A percentile compares a stretch with the other conserved stretches of the same genome.
Evolutionary conservation across 1,140 invertebrate genomes (phyloP).

Genomic region (Babylonia areolata): DNA sequence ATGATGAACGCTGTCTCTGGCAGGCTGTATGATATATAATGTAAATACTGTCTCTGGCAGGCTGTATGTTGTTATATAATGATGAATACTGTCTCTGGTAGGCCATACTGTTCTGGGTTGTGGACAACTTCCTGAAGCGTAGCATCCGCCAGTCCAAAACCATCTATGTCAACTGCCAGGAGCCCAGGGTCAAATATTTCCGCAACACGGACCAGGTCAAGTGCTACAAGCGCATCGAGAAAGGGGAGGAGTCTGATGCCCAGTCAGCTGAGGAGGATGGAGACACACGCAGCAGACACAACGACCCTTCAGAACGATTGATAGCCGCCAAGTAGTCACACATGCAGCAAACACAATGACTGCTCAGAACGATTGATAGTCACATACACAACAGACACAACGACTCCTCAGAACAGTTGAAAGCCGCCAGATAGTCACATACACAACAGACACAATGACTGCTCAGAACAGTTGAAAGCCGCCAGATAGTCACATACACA

Average conservation of each 20-base stretch:
- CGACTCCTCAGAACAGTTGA: too few relatives aligned
- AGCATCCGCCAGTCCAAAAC: constrained; percentile 75
- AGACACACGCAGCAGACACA: constrained; percentile 48
- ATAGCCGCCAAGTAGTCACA: constrained; percentile 2
- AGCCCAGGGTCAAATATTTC: constrained; percentile 63
- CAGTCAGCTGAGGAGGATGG: constrained; percentile 78
- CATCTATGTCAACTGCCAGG: constrained; percentile 73
- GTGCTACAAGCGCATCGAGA: constrained; percentile 76
- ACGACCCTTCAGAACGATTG: constrained; percentile 36
- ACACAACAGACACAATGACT: too few relatives aligned
- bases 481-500: too few relatives aligned
- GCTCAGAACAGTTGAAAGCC: too few relatives aligned
- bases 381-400: too few relatives aligned
- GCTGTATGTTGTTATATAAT: too few relatives aligned
- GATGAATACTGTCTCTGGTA: constrained; percentile 75
- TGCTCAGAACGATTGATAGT: too few relatives aligned
- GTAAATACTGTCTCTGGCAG: too few relatives aligned
- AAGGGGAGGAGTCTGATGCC: constrained; percentile 77
- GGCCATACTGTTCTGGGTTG: constrained; percentile 90
- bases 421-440: too few relatives aligned
- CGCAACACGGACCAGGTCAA: constrained; percentile 58
- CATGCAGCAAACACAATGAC: too few relatives aligned
- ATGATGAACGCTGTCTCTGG: too few relatives aligned
- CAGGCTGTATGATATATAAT: too few relatives aligned
- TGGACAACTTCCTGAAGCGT: constrained; percentile 87